Percentiles rank a stretch among this genome's conserved stretches.
Evolutionary conservation across 2,113 vertebrate genomes (phyloP).

Genomic region (Etheostoma spectabile): DNA sequence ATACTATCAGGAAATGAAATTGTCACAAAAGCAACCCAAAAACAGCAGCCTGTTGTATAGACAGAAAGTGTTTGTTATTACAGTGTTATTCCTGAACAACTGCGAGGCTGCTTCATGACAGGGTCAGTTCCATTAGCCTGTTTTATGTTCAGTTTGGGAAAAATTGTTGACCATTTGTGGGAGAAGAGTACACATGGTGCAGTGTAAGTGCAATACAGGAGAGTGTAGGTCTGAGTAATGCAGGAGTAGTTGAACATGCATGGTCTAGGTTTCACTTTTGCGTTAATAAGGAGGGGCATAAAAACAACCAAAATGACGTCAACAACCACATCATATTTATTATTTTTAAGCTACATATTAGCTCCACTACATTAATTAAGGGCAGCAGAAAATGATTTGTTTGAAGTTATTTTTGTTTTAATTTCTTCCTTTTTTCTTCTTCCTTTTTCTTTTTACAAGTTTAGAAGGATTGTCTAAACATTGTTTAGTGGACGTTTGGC

Average conservation of each 20-base stretch:
- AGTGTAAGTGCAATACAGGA: constrained; percentile 1
- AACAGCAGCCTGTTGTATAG: constrained; percentile 22
- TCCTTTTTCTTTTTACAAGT: neutral
- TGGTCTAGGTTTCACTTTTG: neutral
- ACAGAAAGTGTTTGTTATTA: constrained; percentile 20
- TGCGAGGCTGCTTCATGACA: neutral
- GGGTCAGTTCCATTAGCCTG: constrained; percentile 38
- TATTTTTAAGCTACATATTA: neutral
- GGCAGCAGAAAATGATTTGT: neutral
- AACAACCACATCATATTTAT: neutral
- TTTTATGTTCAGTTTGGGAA: constrained; percentile 33
- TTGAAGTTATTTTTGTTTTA: neutral
- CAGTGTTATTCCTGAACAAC: neutral
- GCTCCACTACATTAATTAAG: neutral
- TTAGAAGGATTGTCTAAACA: neutral
- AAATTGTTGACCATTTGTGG: constrained; percentile 23
- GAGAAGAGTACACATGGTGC: constrained; percentile 15
- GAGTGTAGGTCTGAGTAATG: constrained; percentile 5
- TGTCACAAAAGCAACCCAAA: neutral
- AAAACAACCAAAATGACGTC: neutral
- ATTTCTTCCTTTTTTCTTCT: neutral
- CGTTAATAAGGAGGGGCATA: neutral
- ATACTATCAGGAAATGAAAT: neutral
- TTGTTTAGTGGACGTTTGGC: neutral
- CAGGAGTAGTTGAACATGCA: neutral